Conservation (phyloP, 1,140 invertebrate species). For the Bursaphelenchus mucronatus region DNA sequence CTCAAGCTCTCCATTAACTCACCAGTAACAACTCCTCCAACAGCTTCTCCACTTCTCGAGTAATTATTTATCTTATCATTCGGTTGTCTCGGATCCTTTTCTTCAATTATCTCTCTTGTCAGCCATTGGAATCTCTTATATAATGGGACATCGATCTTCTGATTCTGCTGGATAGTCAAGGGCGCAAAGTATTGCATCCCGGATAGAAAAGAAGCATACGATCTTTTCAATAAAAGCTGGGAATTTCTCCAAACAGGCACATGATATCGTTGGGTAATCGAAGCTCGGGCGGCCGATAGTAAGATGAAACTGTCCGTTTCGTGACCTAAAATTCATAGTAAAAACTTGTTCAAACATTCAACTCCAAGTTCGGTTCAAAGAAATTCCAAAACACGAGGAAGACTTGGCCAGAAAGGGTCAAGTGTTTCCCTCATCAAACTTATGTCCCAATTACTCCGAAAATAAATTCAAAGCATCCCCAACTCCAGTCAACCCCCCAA, state of each 20-base stretch:
- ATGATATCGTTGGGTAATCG: slow-evolving; percentile 83
- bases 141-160: slow-evolving; percentile 29
- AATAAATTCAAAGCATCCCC: no score
- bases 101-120: slow-evolving; percentile 63
- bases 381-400: no score
- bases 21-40: slow-evolving; percentile 73
- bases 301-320: slow-evolving; percentile 88
- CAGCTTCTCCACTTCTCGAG: slow-evolving; percentile 73
- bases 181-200: slow-evolving; percentile 84
- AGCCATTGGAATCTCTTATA: slow-evolving; percentile 91
- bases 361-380: no score
- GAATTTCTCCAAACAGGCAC: slow-evolving; percentile 83
- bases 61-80: slow-evolving; percentile 48
- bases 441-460: no score
- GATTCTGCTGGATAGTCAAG: slow-evolving; percentile 48
- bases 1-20: slow-evolving; percentile 17
- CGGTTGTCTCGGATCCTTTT: slow-evolving; percentile 37
- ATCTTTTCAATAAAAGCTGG: slow-evolving; percentile 83
- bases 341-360: no score
- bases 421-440: no score
- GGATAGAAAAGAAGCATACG: slow-evolving; percentile 87
- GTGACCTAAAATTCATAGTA: neutral
- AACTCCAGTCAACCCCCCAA: no score
- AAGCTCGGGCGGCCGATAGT: slow-evolving; percentile 86
- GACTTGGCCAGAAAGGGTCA: no score